phyloP scores from a whole-genome alignment of 2,797 vertebrate genomes.

The Paramormyrops hopkinsi region DNA sequence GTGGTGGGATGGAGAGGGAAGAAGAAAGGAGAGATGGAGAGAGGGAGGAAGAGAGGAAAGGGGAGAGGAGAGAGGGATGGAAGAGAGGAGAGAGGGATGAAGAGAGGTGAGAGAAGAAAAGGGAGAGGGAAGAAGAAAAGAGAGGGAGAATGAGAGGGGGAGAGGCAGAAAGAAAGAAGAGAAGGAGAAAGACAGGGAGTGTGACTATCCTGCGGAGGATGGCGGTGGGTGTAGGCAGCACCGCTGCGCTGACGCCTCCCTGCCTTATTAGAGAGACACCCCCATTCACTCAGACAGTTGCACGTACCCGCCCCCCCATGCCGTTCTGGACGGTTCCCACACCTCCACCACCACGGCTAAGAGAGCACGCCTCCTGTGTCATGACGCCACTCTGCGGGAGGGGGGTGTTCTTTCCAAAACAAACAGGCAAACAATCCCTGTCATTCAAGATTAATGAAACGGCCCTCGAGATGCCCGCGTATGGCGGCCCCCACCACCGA shows the following conservation, averaged over 20 bases:
- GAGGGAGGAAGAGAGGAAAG: background rate
- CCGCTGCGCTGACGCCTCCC: background rate
- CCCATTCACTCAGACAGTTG: background rate
- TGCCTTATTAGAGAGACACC: background rate
- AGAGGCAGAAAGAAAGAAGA: background rate
- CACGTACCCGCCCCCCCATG: background rate
- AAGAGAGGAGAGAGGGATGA: background rate
- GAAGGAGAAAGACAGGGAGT: background rate
- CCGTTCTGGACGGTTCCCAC: background rate
- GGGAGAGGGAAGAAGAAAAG: too few species aligned
- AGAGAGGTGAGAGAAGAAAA: too few species aligned
- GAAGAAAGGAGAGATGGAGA: background rate
- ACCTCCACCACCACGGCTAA: background rate
- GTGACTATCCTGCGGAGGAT: background rate
- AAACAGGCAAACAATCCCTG: background rate
- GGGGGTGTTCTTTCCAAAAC: background rate
- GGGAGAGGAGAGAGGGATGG: background rate
- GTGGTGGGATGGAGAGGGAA: background rate
- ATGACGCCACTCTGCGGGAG: background rate
- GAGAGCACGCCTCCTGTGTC: background rate
- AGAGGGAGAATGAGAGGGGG: background rate
- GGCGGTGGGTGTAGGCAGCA: background rate
- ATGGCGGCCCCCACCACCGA: background rate
- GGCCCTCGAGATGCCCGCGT: background rate
- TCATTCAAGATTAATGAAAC: conserved; percentile 6